Conservation (phyloP, 2,113 vertebrate genomes). For the Parotia lawesii region DNA sequence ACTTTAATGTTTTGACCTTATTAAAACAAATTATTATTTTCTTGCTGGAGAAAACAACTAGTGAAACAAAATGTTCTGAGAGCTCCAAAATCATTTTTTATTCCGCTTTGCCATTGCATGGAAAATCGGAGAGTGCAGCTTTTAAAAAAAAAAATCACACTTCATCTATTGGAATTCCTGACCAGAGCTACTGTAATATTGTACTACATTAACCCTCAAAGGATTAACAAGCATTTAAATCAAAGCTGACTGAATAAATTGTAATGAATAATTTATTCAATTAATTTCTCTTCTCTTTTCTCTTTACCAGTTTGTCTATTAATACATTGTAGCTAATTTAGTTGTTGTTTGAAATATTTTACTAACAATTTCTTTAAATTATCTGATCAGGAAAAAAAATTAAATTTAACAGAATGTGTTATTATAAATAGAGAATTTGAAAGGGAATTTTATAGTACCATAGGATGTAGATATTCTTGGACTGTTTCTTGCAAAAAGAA, state of each 20-base stretch:
- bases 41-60: not conserved
- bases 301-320: not conserved
- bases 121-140: not conserved
- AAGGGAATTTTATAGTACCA: not conserved
- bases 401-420: not conserved
- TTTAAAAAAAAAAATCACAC: not conserved
- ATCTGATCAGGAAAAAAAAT: not conserved
- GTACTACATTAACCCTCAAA: not conserved
- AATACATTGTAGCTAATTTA: conserved; percentile 16
- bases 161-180: conserved; percentile 10
- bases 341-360: conserved; percentile 29
- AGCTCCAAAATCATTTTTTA: not conserved
- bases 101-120: not conserved
- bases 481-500: not conserved
- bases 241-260: conserved; percentile 18
- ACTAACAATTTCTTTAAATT: not conserved
- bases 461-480: not conserved
- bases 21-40: conserved; percentile 1
- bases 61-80: not conserved
- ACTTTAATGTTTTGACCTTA: not conserved
- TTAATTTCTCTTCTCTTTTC: conserved; percentile 32
- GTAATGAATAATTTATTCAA: conserved; percentile 43
- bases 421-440: not conserved
- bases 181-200: not conserved
- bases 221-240: conserved; percentile 46